Conservation (phyloP, 2,113 vertebrate genomes). For the Irena cyanogastra region DNA sequence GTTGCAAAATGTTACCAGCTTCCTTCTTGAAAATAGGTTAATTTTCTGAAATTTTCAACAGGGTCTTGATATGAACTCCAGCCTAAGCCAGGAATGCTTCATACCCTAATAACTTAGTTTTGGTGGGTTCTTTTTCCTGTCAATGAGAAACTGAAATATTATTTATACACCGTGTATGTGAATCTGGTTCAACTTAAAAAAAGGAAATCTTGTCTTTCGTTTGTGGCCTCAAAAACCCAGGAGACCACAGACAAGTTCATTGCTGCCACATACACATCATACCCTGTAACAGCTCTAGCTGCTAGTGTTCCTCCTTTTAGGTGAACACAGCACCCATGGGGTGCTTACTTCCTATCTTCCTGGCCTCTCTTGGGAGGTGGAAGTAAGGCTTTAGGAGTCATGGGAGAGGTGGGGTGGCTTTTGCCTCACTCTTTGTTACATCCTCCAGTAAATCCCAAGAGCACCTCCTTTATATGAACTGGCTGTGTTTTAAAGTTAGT, state of each 20-base stretch:
- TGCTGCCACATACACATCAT: not conserved
- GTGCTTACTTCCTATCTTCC: not conserved
- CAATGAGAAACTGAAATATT: not conserved
- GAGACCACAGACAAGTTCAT: not conserved
- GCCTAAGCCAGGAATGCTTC: not conserved
- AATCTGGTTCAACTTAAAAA: not conserved
- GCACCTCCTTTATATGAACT: not conserved
- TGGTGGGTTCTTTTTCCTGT: not conserved
- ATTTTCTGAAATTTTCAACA: not conserved
- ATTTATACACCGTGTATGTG: not conserved
- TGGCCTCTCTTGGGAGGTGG: not conserved
- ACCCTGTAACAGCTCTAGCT: not conserved
- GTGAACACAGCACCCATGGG: not conserved
- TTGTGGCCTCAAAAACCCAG: fast-evolving
- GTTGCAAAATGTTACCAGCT: not conserved
- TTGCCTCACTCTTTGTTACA: not conserved
- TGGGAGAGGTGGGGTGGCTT: not conserved
- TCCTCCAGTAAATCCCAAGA: not conserved
- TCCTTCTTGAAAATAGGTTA: not conserved
- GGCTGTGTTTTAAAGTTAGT: not conserved
- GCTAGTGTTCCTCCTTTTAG: not conserved
- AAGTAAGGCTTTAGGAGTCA: not conserved
- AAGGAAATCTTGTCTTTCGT: not conserved
- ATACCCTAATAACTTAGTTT: not conserved
- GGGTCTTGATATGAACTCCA: not conserved